These are phyloP conservation scores for Coregonus ussuriensis DNA, from an alignment of 2,797 vertebrate genomes.

Conservation along the genomic window DNA sequence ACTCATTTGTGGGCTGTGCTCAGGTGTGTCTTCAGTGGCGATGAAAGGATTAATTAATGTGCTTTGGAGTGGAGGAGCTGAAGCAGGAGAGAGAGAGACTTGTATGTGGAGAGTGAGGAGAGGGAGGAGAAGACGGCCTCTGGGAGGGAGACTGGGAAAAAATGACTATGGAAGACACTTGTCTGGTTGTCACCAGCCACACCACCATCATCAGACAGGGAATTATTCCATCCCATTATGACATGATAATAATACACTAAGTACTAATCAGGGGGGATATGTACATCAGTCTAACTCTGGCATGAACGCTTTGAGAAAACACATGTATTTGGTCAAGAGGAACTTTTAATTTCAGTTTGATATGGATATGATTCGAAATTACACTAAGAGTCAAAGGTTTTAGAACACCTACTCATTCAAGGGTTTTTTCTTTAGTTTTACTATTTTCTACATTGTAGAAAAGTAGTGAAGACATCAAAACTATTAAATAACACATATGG, in stretches of 20 bases:
- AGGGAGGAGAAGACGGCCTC: background rate
- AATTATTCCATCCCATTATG: background rate
- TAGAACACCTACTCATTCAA: too few species aligned
- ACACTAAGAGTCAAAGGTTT: too few species aligned
- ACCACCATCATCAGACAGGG: background rate
- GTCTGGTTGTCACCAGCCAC: background rate
- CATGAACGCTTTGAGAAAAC: background rate
- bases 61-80: constrained; percentile 24
- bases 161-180: background rate
- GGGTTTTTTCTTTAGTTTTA: too few species aligned
- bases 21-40: background rate
- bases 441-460: too few species aligned
- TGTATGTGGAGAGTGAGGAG: constrained; percentile 6
- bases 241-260: background rate
- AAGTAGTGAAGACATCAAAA: too few species aligned
- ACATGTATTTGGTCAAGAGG: background rate
- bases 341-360: background rate
- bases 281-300: background rate
- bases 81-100: constrained; percentile 20
- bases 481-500: too few species aligned
- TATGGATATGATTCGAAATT: background rate
- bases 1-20: constrained; percentile 13
- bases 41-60: constrained; percentile 37
- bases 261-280: background rate
- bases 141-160: background rate